A percentile compares a stretch with the other conserved stretches of the same genome.
These are phyloP conservation scores for Laodelphax striatellus DNA, from an alignment of 1,140 invertebrate species.

Conservation along the genomic window DNA sequence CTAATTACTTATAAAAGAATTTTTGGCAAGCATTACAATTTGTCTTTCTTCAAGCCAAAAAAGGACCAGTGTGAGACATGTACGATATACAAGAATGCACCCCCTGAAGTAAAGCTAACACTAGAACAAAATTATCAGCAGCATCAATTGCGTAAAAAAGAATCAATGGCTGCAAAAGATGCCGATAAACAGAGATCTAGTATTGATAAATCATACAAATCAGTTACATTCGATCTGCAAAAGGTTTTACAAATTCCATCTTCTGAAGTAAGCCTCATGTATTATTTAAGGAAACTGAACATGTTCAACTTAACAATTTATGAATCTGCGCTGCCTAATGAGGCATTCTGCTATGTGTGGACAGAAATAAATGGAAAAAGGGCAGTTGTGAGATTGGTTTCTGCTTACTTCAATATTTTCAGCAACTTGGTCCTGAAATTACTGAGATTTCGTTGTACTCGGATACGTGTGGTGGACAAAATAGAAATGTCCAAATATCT, in stretches of 20 bases:
- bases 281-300: constrained; percentile 19
- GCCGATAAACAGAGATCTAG: no score
- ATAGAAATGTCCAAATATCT: constrained; percentile 8
- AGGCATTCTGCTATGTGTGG: constrained; percentile 15
- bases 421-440: constrained; percentile 1
- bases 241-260: constrained; percentile 21
- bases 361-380: constrained; percentile 10
- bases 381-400: constrained; percentile 12
- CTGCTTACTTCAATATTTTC: no score
- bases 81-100: no score
- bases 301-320: constrained; percentile 8
- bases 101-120: no score
- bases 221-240: constrained; percentile 24
- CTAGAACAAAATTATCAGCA: no score
- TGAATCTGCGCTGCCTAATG: not conserved
- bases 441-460: constrained; percentile 10
- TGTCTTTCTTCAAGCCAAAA: no score
- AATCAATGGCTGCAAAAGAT: no score
- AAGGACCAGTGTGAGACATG: no score
- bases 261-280: constrained; percentile 16
- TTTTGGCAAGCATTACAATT: no score
- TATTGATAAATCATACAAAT: no score
- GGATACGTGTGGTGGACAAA: constrained; percentile 17
- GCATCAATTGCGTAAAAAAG: no score
- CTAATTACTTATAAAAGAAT: no score